Conservation (phyloP, 2,797 vertebrate genomes). For the Tangara arthus region DNA sequence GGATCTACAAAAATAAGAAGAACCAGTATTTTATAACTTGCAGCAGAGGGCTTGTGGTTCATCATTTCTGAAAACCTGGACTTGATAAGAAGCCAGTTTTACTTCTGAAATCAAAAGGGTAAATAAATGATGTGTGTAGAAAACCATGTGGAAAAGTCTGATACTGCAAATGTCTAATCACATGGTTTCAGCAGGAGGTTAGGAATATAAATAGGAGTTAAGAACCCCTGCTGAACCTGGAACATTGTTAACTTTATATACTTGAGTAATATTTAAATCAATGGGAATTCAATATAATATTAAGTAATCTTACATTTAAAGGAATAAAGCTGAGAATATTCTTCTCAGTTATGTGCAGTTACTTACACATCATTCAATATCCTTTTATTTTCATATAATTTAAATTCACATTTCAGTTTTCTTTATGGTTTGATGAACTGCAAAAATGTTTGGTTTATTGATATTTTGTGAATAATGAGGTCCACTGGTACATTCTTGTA, state of each 20-base stretch:
- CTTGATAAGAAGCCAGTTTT: background rate
- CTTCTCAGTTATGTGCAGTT: background rate
- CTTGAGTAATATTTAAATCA: background rate
- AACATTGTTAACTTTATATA: background rate
- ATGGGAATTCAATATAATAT: background rate
- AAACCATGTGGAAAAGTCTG: background rate
- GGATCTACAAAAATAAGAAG: background rate
- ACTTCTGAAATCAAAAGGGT: background rate
- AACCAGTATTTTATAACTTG: background rate
- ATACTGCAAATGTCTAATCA: constrained; percentile 5
- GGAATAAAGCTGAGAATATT: background rate
- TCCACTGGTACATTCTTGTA: background rate
- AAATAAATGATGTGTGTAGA: background rate
- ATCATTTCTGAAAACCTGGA: background rate
- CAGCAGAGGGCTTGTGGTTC: background rate
- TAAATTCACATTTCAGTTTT: background rate
- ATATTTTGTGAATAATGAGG: constrained; percentile 32
- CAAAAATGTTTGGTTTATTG: background rate
- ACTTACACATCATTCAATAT: background rate
- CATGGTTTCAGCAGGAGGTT: constrained; percentile 5
- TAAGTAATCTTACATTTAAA: background rate
- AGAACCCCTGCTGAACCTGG: constrained; percentile 1
- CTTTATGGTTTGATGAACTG: background rate
- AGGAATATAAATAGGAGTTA: background rate
- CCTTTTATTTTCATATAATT: background rate